These are phyloP conservation scores for Glareola pratincola DNA, from an alignment of 2,113 vertebrate genomes.

Conservation along the genomic window DNA sequence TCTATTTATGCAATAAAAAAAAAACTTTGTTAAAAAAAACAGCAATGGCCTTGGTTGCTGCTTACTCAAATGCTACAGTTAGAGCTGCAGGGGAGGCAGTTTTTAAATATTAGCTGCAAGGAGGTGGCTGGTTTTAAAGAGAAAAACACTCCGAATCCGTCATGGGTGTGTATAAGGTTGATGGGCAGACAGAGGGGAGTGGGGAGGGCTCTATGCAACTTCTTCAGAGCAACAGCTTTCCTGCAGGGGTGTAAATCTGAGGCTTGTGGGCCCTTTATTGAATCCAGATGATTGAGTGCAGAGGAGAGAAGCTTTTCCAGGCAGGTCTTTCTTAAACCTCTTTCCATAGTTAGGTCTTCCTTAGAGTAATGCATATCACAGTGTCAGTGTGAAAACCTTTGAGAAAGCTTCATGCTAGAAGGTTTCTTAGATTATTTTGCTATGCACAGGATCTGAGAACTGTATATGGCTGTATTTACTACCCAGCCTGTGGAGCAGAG, in stretches of 20 bases:
- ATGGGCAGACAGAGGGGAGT: not conserved
- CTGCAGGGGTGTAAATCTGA: not conserved
- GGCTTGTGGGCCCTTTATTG: not conserved
- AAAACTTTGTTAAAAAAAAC: not conserved
- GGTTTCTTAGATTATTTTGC: not conserved
- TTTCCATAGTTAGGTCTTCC: not conserved
- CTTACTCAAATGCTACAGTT: not conserved
- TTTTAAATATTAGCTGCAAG: not conserved
- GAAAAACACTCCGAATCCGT: not conserved
- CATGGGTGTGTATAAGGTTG: not conserved
- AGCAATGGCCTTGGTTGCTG: not conserved
- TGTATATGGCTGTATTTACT: not conserved
- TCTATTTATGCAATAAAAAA: conserved; percentile 59
- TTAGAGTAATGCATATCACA: not conserved
- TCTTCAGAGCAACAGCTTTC: not conserved
- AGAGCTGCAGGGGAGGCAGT: not conserved
- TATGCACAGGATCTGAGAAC: not conserved
- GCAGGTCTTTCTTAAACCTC: not conserved
- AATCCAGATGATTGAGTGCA: not conserved
- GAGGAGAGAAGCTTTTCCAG: not conserved
- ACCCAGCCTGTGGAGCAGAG: not conserved
- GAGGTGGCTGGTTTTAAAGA: not conserved
- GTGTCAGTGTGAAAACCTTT: not conserved
- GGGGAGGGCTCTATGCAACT: not conserved
- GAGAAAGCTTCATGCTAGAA: not conserved